A percentile compares a stretch with the other conserved stretches of the same genome.
Conservation (phyloP, 53 echinoderm and acorn worm genomes). For the Echinarachnius parma region DNA sequence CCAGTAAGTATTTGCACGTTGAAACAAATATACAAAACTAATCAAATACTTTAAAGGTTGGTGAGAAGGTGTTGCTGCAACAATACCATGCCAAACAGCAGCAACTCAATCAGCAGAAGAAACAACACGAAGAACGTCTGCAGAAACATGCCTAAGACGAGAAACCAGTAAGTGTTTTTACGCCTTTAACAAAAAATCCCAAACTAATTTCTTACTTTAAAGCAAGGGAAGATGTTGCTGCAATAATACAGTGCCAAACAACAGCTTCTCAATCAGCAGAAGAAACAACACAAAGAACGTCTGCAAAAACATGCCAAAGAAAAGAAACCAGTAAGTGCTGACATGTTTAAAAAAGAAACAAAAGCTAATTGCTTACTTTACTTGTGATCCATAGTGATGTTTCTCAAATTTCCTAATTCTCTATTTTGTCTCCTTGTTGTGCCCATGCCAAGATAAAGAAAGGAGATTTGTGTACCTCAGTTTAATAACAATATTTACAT, state of each 20-base stretch:
- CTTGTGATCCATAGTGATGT: too few relatives aligned
- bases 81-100: conserved; percentile 23
- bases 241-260: conserved; percentile 17
- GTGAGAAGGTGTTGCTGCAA: conserved; percentile 24
- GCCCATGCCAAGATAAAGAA: too few relatives aligned
- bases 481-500: too few relatives aligned
- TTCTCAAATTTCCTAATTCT: too few relatives aligned
- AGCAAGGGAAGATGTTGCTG: conserved; percentile 22
- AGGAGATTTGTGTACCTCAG: too few relatives aligned
- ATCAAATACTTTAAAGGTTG: too few relatives aligned
- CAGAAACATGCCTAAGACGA: conserved; percentile 42
- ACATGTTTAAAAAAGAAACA: not conserved
- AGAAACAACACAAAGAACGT: not conserved
- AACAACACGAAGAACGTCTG: not conserved
- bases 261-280: conserved; percentile 20
- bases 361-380: too few relatives aligned
- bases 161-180: conserved; percentile 24
- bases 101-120: conserved; percentile 26
- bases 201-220: too few relatives aligned
- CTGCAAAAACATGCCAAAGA: conserved; percentile 42
- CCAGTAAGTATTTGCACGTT: conserved; percentile 3
- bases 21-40: not conserved
- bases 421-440: too few relatives aligned
- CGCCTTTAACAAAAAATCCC: not conserved
- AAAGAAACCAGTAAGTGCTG: conserved; percentile 29